Evolutionary conservation across 2,888 invertebrate species (phyloP).

Genomic region (Diplolepis rosae): DNA sequence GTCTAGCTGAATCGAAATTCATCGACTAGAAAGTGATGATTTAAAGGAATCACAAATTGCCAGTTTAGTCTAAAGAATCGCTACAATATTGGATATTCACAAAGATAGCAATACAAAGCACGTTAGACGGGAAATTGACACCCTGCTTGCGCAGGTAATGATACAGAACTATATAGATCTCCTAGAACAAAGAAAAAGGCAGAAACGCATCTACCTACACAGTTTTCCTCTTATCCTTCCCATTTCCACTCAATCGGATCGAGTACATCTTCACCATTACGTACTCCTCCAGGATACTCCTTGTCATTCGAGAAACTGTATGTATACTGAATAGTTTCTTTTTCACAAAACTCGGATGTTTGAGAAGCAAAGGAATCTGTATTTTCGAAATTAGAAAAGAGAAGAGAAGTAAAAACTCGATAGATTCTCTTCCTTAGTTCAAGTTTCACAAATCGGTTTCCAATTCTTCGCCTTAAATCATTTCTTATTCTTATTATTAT

Average conservation of each 20-base stretch:
- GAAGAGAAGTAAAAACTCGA: conserved; percentile 1
- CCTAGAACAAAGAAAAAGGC: conserved; percentile 24
- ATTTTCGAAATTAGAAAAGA: conserved; percentile 20
- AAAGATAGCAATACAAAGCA: conserved; percentile 19
- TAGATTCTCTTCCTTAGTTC: background rate
- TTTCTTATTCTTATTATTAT: too few relatives aligned
- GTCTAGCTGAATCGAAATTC: conserved; percentile 1
- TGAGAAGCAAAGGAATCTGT: conserved; percentile 20
- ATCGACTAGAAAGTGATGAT: background rate
- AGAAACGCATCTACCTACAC: conserved; percentile 51
- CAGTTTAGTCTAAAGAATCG: conserved; percentile 4
- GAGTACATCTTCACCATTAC: conserved; percentile 51
- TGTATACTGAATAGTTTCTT: conserved; percentile 18
- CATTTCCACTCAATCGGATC: conserved; percentile 56
- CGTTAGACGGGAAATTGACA: conserved; percentile 34
- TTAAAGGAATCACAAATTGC: conserved; percentile 5
- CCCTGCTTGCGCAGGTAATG: conserved; percentile 40
- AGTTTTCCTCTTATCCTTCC: conserved; percentile 53
- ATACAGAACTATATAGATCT: conserved; percentile 33
- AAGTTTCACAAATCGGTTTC: background rate
- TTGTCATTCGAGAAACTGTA: conserved; percentile 29
- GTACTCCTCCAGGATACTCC: conserved; percentile 29
- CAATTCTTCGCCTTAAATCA: too few relatives aligned
- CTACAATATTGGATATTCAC: conserved; percentile 22
- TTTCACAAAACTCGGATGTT: background rate